Evolutionary conservation across 1,140 invertebrate species (phyloP).

Genomic region (Conus betulinus): DNA sequence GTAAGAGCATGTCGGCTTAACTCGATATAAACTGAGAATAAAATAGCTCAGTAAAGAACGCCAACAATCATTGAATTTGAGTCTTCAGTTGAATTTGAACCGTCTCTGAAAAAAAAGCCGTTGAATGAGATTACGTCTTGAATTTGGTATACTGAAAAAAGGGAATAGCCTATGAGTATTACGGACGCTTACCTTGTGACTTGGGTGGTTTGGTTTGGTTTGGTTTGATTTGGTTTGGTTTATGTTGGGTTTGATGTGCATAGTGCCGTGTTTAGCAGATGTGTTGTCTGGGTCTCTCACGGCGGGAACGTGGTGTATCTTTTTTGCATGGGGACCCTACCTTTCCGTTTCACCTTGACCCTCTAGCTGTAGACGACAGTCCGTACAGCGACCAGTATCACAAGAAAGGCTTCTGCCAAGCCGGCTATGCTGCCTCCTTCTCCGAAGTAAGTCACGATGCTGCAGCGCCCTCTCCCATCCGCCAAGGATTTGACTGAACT

Average conservation of each 20-base stretch:
- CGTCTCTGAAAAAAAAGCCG: no score
- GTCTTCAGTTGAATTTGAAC: no score
- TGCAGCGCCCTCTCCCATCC: neutral
- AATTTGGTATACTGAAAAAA: no score
- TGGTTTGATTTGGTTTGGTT: neutral
- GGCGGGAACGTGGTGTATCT: neutral
- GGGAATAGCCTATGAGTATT: no score
- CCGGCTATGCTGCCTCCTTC: constrained; percentile 90
- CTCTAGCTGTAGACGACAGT: constrained; percentile 56
- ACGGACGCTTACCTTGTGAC: no score
- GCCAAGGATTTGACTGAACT: neutral
- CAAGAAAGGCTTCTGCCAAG: constrained; percentile 93
- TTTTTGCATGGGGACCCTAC: constrained; percentile 42
- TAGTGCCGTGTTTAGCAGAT: neutral
- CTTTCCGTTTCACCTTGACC: constrained; percentile 34
- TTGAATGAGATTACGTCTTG: no score
- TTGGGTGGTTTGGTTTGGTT: no score
- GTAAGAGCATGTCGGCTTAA: no score
- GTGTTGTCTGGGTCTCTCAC: neutral
- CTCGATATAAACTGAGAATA: no score
- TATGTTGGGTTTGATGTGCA: neutral
- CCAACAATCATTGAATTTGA: no score
- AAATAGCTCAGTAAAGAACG: no score
- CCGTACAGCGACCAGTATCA: constrained; percentile 80
- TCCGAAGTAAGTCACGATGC: constrained; percentile 83